These are phyloP conservation scores for Melanotaenia nigrans DNA, from an alignment of 2,797 vertebrate species.

Conservation along the genomic window DNA sequence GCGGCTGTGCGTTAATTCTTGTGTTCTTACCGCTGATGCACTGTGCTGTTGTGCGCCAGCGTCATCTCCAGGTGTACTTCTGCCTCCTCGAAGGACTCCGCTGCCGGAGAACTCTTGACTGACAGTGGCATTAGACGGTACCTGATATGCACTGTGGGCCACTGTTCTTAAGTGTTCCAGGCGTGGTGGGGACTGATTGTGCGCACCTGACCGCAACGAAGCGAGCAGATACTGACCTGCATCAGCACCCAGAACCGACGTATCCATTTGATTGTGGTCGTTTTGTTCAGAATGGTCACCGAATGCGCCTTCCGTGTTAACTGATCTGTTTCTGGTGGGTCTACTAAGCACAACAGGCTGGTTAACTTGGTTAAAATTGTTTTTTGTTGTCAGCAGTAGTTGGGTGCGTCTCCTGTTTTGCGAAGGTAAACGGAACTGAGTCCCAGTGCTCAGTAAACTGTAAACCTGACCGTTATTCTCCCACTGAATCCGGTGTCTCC, in stretches of 20 bases:
- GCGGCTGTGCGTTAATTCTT: slow-evolving; percentile 26
- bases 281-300: slow-evolving; percentile 28
- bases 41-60: slow-evolving; percentile 15
- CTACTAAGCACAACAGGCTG: slow-evolving; percentile 29
- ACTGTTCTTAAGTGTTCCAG: background rate
- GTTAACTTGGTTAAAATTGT: slow-evolving; percentile 23
- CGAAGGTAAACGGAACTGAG: slow-evolving; percentile 66
- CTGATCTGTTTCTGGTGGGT: slow-evolving; percentile 38
- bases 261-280: slow-evolving; percentile 34
- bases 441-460: slow-evolving; percentile 80
- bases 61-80: slow-evolving; percentile 40
- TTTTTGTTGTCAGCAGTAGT: slow-evolving; percentile 64
- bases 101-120: slow-evolving; percentile 75
- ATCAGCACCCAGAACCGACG: slow-evolving; percentile 51
- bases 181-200: slow-evolving; percentile 5
- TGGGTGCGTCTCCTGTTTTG: slow-evolving; percentile 58
- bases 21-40: background rate
- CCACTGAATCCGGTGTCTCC: slow-evolving; percentile 83
- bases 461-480: slow-evolving; percentile 80
- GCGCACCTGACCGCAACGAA: slow-evolving; percentile 5
- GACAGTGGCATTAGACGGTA: slow-evolving; percentile 24
- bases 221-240: slow-evolving; percentile 54
- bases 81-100: slow-evolving; percentile 68
- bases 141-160: background rate
- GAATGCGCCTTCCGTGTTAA: background rate